phyloP scores from a whole-genome alignment of 2,888 invertebrate genomes.

The Leucophora obtusa region DNA sequence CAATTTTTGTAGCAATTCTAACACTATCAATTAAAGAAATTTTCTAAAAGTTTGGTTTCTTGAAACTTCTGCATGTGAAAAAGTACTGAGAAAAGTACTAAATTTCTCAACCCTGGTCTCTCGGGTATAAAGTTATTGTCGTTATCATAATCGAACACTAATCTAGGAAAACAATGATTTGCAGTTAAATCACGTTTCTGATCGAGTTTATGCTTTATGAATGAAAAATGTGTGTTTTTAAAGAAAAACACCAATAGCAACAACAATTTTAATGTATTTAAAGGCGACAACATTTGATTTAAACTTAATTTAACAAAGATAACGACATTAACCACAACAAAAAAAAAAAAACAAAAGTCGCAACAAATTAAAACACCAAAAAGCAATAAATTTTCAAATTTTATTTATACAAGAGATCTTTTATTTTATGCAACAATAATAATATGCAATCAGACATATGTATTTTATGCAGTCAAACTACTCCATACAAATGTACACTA shows the following conservation, averaged over 20 bases:
- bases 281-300: constrained; percentile 53
- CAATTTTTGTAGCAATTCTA: too few relatives aligned
- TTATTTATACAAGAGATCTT: constrained; percentile 69
- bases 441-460: constrained; percentile 41
- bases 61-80: too few relatives aligned
- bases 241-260: constrained; percentile 47
- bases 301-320: constrained; percentile 22
- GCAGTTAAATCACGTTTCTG: constrained; percentile 55
- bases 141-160: constrained; percentile 22
- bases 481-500: not conserved
- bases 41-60: too few relatives aligned
- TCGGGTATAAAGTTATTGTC: not conserved
- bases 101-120: too few relatives aligned
- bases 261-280: constrained; percentile 38
- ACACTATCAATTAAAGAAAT: too few relatives aligned
- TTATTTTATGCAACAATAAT: constrained; percentile 36
- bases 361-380: constrained; percentile 73
- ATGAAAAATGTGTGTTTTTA: constrained; percentile 44
- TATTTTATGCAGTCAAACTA: not conserved
- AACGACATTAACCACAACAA: constrained; percentile 21
- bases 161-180: constrained; percentile 18
- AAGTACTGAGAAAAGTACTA: too few relatives aligned
- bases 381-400: constrained; percentile 75
- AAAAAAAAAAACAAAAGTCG: constrained; percentile 54
- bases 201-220: constrained; percentile 54